phyloP scores from a whole-genome alignment of 1,140 invertebrate genomes.

The Drosophila mojavensis region DNA sequence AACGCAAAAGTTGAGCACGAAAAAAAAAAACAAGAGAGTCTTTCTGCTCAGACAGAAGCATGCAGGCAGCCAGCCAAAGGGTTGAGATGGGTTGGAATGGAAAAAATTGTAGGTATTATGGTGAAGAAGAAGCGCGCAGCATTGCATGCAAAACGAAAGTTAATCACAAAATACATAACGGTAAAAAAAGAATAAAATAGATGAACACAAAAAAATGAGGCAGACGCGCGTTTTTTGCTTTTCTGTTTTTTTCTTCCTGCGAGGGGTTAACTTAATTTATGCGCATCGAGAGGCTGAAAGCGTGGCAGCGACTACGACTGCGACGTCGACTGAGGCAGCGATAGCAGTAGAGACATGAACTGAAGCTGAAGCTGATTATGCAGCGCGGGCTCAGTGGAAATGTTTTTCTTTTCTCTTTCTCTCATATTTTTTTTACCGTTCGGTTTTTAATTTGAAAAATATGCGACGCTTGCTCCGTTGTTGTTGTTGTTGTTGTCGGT shows the following conservation, averaged over 20 bases:
- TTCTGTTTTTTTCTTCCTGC: constrained; percentile 33
- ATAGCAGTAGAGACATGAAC: constrained; percentile 16
- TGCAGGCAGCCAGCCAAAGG: constrained; percentile 33
- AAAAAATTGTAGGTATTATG: not conserved
- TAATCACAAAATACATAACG: constrained; percentile 82
- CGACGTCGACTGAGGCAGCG: constrained; percentile 28
- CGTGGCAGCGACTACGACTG: constrained; percentile 58
- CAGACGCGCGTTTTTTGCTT: constrained; percentile 66
- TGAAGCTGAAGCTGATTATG: constrained; percentile 62
- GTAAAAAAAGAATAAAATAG: constrained; percentile 64
- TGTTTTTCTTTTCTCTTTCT: constrained; percentile 48
- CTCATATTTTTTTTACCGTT: constrained; percentile 17
- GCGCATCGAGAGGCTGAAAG: constrained; percentile 66
- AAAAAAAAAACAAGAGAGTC: constrained; percentile 25
- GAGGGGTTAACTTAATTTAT: constrained; percentile 83
- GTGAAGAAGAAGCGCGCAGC: constrained; percentile 43
- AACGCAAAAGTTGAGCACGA: constrained; percentile 20
- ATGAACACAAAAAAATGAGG: constrained; percentile 73
- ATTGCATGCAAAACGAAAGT: constrained; percentile 79
- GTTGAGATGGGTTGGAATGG: constrained; percentile 35
- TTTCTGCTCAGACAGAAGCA: constrained; percentile 18
- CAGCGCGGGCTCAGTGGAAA: constrained; percentile 53
- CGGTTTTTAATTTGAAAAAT: constrained; percentile 75
- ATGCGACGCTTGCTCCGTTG: constrained; percentile 52
- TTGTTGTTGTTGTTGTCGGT: constrained; percentile 14